Percentiles rank a stretch among this genome's conserved stretches.
These are phyloP conservation scores for Dioctria linearis DNA, from an alignment of 2,888 invertebrate species.

Conservation along the genomic window DNA sequence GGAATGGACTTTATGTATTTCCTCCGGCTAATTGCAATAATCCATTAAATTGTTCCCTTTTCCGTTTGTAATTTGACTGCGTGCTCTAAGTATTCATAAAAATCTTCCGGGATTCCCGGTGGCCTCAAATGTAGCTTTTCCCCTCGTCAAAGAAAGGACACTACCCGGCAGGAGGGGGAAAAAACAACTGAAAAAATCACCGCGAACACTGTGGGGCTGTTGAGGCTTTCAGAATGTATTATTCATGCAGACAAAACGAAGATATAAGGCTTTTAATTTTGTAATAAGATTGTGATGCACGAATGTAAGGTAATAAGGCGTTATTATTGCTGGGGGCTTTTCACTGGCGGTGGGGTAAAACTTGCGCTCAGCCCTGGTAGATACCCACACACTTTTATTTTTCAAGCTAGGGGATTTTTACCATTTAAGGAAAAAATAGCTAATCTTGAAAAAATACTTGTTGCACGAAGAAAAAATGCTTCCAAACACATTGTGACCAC, in stretches of 20 bases:
- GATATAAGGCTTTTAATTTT: conserved; percentile 59
- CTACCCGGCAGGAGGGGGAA: background rate
- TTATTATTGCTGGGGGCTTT: conserved; percentile 55
- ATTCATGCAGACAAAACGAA: conserved; percentile 59
- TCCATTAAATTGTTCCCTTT: conserved; percentile 58
- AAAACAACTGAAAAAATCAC: conserved; percentile 28
- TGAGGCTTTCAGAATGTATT: conserved; percentile 51
- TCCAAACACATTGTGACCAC: no score
- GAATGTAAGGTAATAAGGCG: conserved; percentile 59
- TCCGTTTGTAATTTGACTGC: conserved; percentile 39
- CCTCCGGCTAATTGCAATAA: conserved; percentile 59
- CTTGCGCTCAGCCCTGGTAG: no score
- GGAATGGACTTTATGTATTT: conserved; percentile 14
- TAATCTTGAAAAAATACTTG: no score
- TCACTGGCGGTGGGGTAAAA: no score
- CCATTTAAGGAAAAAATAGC: no score
- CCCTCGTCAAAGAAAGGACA: conserved; percentile 29
- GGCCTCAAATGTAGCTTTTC: conserved; percentile 18
- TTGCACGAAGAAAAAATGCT: no score
- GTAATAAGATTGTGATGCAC: conserved; percentile 59
- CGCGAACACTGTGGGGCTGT: conserved; percentile 25
- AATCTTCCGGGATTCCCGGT: conserved; percentile 14
- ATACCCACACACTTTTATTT: no score
- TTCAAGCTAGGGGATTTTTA: no score
- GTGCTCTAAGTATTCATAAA: background rate